Evolutionary conservation across 2,113 vertebrate genomes (phyloP).

Genomic region (Poecile atricapillus): DNA sequence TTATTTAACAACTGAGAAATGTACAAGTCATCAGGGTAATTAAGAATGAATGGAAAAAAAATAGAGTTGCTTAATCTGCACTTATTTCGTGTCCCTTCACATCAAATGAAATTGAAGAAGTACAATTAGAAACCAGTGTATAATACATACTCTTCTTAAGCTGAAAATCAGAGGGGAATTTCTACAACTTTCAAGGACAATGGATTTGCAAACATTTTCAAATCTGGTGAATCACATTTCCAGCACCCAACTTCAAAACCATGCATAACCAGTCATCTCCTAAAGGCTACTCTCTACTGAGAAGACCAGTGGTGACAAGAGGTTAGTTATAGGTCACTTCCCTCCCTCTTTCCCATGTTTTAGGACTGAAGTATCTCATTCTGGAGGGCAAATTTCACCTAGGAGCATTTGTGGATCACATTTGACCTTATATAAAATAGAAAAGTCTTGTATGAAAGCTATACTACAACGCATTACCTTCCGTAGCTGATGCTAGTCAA

Average conservation of each 20-base stretch:
- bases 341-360: background rate
- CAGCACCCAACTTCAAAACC: background rate
- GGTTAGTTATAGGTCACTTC: background rate
- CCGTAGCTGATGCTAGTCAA: background rate
- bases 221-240: background rate
- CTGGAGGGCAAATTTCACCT: background rate
- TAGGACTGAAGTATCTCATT: background rate
- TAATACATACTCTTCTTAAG: background rate
- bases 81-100: background rate
- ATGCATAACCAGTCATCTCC: background rate
- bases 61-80: background rate
- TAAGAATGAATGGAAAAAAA: background rate
- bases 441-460: background rate
- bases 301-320: background rate
- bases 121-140: background rate
- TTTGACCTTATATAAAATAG: background rate
- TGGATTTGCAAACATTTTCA: background rate
- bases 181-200: background rate
- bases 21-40: background rate
- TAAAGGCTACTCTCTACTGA: background rate
- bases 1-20: conserved; percentile 14
- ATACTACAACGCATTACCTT: background rate
- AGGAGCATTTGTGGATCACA: background rate
- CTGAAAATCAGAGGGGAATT: background rate
- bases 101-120: background rate